phyloP scores from a whole-genome alignment of 37 sponge, comb jelly and placozoan genomes.

The Geodia barretti region DNA sequence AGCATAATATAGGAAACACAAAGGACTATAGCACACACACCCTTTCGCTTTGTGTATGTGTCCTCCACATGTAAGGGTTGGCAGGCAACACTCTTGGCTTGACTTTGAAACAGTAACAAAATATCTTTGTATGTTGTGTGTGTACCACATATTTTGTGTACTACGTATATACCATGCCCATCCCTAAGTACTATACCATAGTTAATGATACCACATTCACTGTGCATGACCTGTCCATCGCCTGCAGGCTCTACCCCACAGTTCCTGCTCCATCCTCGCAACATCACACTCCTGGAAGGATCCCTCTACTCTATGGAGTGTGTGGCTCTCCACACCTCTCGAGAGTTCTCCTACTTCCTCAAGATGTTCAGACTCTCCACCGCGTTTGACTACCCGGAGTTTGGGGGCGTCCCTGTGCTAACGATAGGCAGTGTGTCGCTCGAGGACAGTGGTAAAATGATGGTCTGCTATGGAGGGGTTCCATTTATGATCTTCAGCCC shows the following conservation, averaged over 20 bases:
- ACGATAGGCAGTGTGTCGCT: conserved; percentile 14
- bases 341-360: not conserved
- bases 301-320: conserved; percentile 26
- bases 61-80: too few relatives aligned
- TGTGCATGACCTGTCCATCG: too few relatives aligned
- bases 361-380: not conserved
- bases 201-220: too few relatives aligned
- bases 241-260: not conserved
- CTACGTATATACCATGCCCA: too few relatives aligned
- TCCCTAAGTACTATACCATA: too few relatives aligned
- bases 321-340: not conserved
- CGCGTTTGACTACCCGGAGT: not conserved
- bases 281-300: not conserved
- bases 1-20: too few relatives aligned
- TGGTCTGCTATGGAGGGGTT: not conserved
- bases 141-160: too few relatives aligned
- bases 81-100: too few relatives aligned
- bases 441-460: not conserved
- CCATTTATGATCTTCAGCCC: not conserved
- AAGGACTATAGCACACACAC: too few relatives aligned
- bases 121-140: too few relatives aligned
- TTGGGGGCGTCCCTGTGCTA: not conserved
- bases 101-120: too few relatives aligned
- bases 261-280: conserved; percentile 15
- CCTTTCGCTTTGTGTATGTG: too few relatives aligned